These are phyloP conservation scores for Dastarcus helophoroides DNA, from an alignment of 2,888 invertebrate species.

Conservation along the genomic window DNA sequence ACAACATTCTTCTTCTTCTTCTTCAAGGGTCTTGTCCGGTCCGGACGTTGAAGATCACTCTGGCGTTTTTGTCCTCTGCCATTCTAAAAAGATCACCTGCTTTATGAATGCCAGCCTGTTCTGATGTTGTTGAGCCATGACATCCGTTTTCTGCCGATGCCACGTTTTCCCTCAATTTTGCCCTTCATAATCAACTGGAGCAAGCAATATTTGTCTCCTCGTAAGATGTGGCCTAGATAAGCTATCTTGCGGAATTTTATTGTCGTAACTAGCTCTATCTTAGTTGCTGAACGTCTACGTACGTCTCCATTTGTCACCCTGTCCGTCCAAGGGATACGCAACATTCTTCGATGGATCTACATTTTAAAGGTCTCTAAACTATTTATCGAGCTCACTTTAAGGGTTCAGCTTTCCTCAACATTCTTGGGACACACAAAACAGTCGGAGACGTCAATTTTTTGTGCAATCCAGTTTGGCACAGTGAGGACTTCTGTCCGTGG, in stretches of 20 bases:
- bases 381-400: constrained; percentile 8
- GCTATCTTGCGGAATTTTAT: constrained; percentile 3
- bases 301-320: constrained; percentile 3
- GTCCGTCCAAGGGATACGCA: constrained; percentile 6
- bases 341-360: constrained; percentile 9
- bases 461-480: no score
- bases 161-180: constrained; percentile 10
- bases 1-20: no score
- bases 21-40: constrained; percentile 10
- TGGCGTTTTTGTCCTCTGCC: constrained; percentile 9
- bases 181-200: constrained; percentile 12
- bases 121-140: constrained; percentile 12
- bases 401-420: constrained; percentile 10
- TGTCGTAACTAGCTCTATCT: constrained; percentile 7
- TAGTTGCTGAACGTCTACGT: constrained; percentile 5
- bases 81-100: constrained; percentile 6
- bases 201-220: constrained; percentile 9
- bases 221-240: constrained; percentile 10
- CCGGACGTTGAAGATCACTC: constrained; percentile 10
- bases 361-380: constrained; percentile 10
- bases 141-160: constrained; percentile 10
- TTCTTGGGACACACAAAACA: no score
- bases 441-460: no score
- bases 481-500: no score
- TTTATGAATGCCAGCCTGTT: constrained; percentile 6